phyloP scores from a whole-genome alignment of 2,113 vertebrate species.

The Catagonus wagneri region DNA sequence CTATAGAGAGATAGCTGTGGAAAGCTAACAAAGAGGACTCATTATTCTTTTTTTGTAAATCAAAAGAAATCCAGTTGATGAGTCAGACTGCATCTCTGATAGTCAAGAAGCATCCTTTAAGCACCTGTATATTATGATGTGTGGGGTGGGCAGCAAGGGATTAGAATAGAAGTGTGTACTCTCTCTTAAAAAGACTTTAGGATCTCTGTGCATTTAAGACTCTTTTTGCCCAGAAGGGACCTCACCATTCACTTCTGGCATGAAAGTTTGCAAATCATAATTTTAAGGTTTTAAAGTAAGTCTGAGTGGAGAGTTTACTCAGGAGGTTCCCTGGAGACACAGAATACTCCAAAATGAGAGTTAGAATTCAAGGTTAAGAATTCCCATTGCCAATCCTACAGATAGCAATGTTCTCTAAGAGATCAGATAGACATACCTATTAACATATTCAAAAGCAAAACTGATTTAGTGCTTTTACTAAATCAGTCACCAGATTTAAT shows the following conservation, averaged over 20 bases:
- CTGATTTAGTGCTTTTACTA: neutral
- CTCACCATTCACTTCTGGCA: slow-evolving; percentile 25
- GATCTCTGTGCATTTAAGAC: neutral
- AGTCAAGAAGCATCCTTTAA: neutral
- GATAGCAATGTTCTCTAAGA: neutral
- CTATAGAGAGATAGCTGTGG: neutral
- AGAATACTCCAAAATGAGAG: slow-evolving; percentile 19
- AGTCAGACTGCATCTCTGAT: neutral
- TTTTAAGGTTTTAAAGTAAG: neutral
- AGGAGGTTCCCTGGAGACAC: neutral
- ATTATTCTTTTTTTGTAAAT: neutral
- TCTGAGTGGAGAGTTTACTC: slow-evolving; percentile 7
- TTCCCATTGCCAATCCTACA: neutral
- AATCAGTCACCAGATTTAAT: too few species aligned
- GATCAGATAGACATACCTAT: neutral
- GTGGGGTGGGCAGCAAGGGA: neutral
- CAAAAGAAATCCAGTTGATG: neutral
- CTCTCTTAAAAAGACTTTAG: slow-evolving; percentile 29
- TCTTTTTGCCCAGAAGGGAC: neutral
- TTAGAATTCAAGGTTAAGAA: slow-evolving; percentile 28
- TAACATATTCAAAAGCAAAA: slow-evolving; percentile 2
- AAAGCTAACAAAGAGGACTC: neutral
- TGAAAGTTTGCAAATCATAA: neutral
- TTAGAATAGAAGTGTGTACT: neutral
- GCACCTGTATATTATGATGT: accelerated